Evolutionary conservation across 64 coral and sea anemone species (phyloP), one percentile per base, ranked within the genome.

Genomic region (Hydrozoanthus tunicans): DNA sequence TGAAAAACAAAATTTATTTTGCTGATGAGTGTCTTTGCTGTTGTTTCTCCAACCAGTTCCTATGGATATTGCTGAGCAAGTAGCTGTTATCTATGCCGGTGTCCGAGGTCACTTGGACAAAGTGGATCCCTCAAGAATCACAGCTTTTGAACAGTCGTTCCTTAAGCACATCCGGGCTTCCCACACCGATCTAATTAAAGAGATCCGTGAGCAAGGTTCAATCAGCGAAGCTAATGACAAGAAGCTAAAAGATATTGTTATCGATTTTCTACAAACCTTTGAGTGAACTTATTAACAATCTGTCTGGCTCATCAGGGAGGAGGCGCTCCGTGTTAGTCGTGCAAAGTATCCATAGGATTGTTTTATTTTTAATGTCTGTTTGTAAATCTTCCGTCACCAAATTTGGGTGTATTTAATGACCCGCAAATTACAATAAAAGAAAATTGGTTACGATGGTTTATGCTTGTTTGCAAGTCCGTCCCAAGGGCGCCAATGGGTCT

Each of bases 51-150:
- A 69, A 51, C 25, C 58, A 98, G 96, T 98, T 90, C 96, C 96
- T 17, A 98, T 98, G 96, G 96, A 98, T 77, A 98, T 98, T 53
- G 96, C 96, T 9, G 96, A 98, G 79, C 96, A 98, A 85, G 96
- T 98, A 14, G 93, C 93, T 51, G 93, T 98, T 13, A 98, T 98
- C 67, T 98, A 98, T 82, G 96, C 96, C 51, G 96, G 96, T 8
- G 96, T 98, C 62, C 77, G 93, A 84, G 96, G 96, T n/a, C 96
- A 98, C 74, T 83, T 98, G 20, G 96, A 98, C 86, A 98, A 98
- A 90, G 62, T 98, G 0, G 96, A 98, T 73, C 96, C 96, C 23
- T 89, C 96, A 26, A 92, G 93, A 79, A 94, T 98, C 76, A 98
- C 96, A 65, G 92, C 85, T 6, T 98, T 98, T 58, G 96, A 98